Base-by-base conservation (phyloP, 2,113 vertebrate genomes). In the Camarhynchus parvulus region DNA sequence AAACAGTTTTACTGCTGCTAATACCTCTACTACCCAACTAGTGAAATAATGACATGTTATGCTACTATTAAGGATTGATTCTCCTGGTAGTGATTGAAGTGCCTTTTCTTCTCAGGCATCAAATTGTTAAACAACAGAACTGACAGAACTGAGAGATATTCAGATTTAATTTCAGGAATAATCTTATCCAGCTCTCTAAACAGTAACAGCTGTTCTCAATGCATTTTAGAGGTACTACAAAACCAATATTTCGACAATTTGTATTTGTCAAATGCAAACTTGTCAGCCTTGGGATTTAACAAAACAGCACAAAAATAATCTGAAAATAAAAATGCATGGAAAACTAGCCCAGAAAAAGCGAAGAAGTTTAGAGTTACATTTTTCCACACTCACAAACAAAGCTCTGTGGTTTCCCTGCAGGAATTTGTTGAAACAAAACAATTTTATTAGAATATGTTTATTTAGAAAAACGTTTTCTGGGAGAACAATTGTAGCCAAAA, bases 51-150 rank as follows among this genome's bases (percentile, higher is more conserved):
- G 56, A 31, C 59, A 42, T 37, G 42, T 77, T 92, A 28, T 28
- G 42, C 52, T 86, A 1, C 47, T 41, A 25, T 63, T 81, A 93
- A 83, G 27, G 21, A 30, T 50, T 93, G 68, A 59, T 89, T 93
- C 76, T 89, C 20, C 76, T 80, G 18, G 83, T 75, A n/a, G 85
- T 84, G 68, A 89, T 90, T 92, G 78, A 96, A 93, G 53, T 74
- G 27, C 62, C 70, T 94, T 93, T 92, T 95, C 86, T 93, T 86
- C 64, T 89, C 72, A 56, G 44, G 56, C 82, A 97, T 95, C 83
- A 56, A 67, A 83, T 89, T 89, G 68, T 93, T 89, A 50, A 93
- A 96, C 59, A 74, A 31, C 56, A 78, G 47, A 83, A 89, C 78
- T 28, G 39, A 31, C 56, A 78, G 47, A 83, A 89, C 78, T 28